Evolutionary conservation across 2,888 invertebrate genomes (phyloP).

Genomic region (Philaethria dido): DNA sequence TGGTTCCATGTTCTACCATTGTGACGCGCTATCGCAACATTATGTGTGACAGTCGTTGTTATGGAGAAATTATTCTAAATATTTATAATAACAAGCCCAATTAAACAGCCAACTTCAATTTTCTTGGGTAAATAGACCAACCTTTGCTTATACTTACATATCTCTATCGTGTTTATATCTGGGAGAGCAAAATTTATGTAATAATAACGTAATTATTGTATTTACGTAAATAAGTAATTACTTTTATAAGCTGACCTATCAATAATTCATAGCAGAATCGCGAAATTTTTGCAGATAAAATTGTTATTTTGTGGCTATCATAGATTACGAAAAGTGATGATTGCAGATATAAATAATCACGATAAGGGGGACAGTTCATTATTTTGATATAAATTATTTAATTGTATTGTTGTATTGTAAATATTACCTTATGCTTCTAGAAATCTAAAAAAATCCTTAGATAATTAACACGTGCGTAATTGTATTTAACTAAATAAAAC

Average conservation of each 20-base stretch:
- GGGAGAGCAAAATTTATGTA: background rate
- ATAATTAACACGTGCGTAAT: background rate
- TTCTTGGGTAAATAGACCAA: background rate
- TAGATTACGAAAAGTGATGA: conserved; percentile 30
- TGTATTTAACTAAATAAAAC: background rate
- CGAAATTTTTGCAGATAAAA: conserved; percentile 30
- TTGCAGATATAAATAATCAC: conserved; percentile 27
- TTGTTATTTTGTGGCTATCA: conserved; percentile 28
- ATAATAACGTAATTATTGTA: background rate
- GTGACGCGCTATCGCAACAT: background rate
- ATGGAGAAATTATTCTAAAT: background rate
- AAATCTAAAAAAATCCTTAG: background rate
- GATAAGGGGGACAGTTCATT: background rate
- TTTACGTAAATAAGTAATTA: conserved; percentile 23
- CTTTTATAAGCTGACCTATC: conserved; percentile 29
- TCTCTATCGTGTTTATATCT: background rate
- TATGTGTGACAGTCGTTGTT: background rate
- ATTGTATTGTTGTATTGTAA: background rate
- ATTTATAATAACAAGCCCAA: background rate
- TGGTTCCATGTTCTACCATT: background rate
- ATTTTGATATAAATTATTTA: background rate
- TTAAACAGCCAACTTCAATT: background rate
- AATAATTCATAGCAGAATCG: conserved; percentile 26
- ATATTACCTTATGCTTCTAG: background rate
- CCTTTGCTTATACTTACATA: background rate